Conservation (phyloP, 2,113 vertebrate genomes). For the Osmerus eperlanus region DNA sequence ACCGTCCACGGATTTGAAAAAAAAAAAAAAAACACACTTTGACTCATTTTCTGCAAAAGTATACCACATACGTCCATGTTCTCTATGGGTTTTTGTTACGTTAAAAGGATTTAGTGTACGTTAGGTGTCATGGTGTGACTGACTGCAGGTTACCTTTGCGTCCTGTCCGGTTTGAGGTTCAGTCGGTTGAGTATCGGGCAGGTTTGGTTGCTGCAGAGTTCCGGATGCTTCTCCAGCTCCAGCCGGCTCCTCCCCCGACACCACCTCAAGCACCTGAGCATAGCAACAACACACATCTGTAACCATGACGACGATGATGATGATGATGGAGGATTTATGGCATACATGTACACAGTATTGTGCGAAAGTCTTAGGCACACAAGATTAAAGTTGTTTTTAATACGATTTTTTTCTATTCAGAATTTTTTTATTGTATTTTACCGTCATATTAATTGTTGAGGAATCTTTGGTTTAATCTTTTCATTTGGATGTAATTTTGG, state of each 20-base stretch:
- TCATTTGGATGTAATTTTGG: too few species aligned
- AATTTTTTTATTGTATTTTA: too few species aligned
- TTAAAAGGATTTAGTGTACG: not conserved
- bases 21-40: not conserved
- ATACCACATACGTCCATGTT: not conserved
- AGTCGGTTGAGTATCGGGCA: not conserved
- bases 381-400: too few species aligned
- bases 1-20: not conserved
- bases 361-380: too few species aligned
- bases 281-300: slow-evolving; percentile 1
- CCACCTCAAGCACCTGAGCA: slow-evolving; percentile 20
- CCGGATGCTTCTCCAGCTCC: slow-evolving; percentile 1
- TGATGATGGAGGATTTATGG: not conserved
- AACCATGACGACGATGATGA: slow-evolving; percentile 8
- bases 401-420: too few species aligned
- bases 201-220: not conserved
- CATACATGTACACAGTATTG: too few species aligned
- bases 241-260: not conserved
- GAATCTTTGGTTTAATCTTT: too few species aligned
- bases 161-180: slow-evolving; percentile 5
- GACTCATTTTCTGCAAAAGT: slow-evolving; percentile 28
- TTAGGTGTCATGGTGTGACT: not conserved
- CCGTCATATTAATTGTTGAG: too few species aligned
- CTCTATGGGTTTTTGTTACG: too few species aligned
- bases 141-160: slow-evolving; percentile 21